Evolutionary conservation across 2,888 invertebrate genomes (phyloP).

Genomic region (Eupithecia tripunctaria): DNA sequence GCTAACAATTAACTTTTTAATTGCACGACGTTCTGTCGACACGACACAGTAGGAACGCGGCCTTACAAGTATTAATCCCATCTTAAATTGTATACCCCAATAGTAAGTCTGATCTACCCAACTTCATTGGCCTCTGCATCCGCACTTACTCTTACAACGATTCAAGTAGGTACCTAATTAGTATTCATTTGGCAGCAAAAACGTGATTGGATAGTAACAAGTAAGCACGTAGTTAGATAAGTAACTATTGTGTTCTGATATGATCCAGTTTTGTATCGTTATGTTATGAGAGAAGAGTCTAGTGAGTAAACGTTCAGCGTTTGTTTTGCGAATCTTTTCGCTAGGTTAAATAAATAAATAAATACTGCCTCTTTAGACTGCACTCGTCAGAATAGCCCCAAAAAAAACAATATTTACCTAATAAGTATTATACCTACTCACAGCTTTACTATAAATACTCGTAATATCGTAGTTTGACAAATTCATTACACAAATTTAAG

Average conservation of each 20-base stretch:
- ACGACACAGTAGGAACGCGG: no score
- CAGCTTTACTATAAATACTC: no score
- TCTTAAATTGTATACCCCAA: not conserved
- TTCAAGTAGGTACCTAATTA: not conserved
- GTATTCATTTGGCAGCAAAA: not conserved
- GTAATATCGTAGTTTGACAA: no score
- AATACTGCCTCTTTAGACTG: not conserved
- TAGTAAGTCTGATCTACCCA: not conserved
- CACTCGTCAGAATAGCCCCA: no score
- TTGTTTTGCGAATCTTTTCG: not conserved
- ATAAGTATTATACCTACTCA: no score
- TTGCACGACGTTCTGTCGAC: no score
- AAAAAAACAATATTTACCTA: no score
- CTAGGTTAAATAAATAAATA: not conserved
- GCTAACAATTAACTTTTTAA: no score
- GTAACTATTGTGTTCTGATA: not conserved
- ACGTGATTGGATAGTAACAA: not conserved
- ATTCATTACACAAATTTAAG: no score
- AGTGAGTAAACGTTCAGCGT: not conserved
- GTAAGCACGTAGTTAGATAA: not conserved
- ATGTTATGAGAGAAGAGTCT: not conserved
- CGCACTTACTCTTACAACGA: not conserved
- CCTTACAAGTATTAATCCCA: not conserved
- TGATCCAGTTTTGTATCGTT: not conserved
- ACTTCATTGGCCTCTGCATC: conserved; percentile 1